phyloP scores from a whole-genome alignment of 2,888 invertebrate species.

The Plagodis pulveraria region DNA sequence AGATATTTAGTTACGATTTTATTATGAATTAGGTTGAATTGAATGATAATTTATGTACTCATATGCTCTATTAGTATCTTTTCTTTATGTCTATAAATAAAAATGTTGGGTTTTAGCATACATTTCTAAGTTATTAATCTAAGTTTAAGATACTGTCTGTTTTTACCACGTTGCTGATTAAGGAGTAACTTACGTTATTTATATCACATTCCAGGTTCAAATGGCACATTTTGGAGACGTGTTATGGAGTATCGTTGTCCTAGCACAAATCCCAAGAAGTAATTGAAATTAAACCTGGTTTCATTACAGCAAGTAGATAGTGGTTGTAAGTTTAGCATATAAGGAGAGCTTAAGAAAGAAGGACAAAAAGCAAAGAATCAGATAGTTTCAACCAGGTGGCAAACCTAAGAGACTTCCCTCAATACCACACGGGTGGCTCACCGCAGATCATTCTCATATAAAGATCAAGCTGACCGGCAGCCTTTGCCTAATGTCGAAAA shows the following conservation, averaged over 20 bases:
- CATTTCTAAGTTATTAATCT: conserved; percentile 36
- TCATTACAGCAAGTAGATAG: conserved; percentile 1
- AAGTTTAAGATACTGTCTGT: conserved; percentile 43
- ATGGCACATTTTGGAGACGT: conserved; percentile 57
- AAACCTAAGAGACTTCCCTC: background rate
- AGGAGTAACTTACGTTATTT: conserved; percentile 38
- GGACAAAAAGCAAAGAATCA: background rate
- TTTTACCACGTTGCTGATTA: conserved; percentile 54
- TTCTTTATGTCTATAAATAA: conserved; percentile 36
- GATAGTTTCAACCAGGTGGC: background rate
- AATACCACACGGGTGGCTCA: conserved; percentile 35
- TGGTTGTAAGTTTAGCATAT: background rate
- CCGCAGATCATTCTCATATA: conserved; percentile 47
- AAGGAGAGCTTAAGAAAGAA: conserved; percentile 3
- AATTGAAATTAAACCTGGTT: conserved; percentile 39
- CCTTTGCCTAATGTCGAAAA: conserved; percentile 78
- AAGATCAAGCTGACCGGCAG: conserved; percentile 46
- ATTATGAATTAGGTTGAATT: conserved; percentile 53
- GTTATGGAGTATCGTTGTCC: conserved; percentile 55
- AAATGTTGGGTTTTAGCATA: conserved; percentile 27
- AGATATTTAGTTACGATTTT: conserved; percentile 57
- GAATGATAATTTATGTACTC: conserved; percentile 38
- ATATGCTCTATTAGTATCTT: conserved; percentile 36
- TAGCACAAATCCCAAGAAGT: conserved; percentile 50
- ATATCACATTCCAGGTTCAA: conserved; percentile 66